A percentile compares a stretch with the other conserved stretches of the same genome.
Conservation (phyloP, 2,113 vertebrate species). For the Formicarius rufipectus region DNA sequence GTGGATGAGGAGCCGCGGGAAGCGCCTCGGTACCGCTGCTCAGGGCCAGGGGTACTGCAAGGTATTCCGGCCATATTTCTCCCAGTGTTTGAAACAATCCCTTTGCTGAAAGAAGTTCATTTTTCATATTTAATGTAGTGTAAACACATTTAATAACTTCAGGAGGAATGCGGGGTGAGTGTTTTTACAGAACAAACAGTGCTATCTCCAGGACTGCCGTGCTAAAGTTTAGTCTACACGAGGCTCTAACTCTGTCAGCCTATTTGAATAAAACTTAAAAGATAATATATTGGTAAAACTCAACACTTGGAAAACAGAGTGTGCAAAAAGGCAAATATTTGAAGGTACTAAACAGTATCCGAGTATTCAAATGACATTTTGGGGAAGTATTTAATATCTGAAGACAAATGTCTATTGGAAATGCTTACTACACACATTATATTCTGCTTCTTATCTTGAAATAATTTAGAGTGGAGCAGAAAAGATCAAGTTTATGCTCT, state of each 20-base stretch:
- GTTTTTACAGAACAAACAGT: constrained; percentile 61
- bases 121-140: constrained; percentile 68
- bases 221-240: constrained; percentile 51
- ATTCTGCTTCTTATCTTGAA: constrained; percentile 65
- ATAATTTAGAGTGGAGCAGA: constrained; percentile 55
- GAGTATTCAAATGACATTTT: constrained; percentile 63
- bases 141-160: constrained; percentile 63
- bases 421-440: constrained; percentile 59
- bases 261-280: constrained; percentile 63
- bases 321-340: constrained; percentile 64
- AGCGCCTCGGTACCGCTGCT: fast-evolving
- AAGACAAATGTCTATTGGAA: constrained; percentile 63
- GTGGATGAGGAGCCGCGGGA: neutral
- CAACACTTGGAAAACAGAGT: constrained; percentile 39
- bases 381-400: constrained; percentile 62
- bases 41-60: neutral
- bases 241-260: constrained; percentile 24
- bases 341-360: constrained; percentile 60
- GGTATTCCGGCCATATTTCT: neutral
- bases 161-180: constrained; percentile 20
- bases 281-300: constrained; percentile 48
- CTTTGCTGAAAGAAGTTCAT: constrained; percentile 2
- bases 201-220: constrained; percentile 41
- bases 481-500: constrained; percentile 68
- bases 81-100: constrained; percentile 34